These are phyloP conservation scores for Leucoptera coffeella DNA, from an alignment of 2,888 invertebrate genomes.

Conservation along the genomic window DNA sequence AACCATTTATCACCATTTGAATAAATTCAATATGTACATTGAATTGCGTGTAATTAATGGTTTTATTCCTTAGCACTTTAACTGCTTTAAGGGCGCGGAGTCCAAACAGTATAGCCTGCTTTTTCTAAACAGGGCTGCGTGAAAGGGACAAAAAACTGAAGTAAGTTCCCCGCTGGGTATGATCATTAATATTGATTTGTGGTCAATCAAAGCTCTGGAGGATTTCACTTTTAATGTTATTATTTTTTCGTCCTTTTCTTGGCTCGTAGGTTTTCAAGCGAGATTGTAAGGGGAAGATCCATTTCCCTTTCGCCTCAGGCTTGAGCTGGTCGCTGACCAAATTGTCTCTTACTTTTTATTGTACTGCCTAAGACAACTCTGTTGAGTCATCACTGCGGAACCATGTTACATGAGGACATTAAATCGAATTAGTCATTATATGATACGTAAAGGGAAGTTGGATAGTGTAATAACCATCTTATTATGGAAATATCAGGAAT, in stretches of 20 bases:
- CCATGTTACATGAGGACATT: too few relatives aligned
- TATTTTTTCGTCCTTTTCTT: slow-evolving; percentile 24
- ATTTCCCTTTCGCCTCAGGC: slow-evolving; percentile 1
- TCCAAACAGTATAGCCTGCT: slow-evolving; percentile 33
- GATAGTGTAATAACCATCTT: too few relatives aligned
- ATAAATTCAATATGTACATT: slow-evolving; percentile 55
- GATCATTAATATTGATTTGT: slow-evolving; percentile 57
- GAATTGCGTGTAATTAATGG: slow-evolving; percentile 52
- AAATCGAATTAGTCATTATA: too few relatives aligned
- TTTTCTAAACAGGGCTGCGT: slow-evolving; percentile 11
- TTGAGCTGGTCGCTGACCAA: neutral
- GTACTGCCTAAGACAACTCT: neutral
- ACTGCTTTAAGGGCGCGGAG: slow-evolving; percentile 48
- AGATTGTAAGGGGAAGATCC: slow-evolving; percentile 14
- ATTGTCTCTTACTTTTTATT: slow-evolving; percentile 3
- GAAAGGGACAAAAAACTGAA: slow-evolving; percentile 17
- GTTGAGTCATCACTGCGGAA: too few relatives aligned
- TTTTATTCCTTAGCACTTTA: slow-evolving; percentile 54
- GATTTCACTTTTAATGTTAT: slow-evolving; percentile 48
- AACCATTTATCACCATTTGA: slow-evolving; percentile 50
- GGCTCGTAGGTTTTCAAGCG: slow-evolving; percentile 6
- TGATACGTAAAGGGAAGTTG: too few relatives aligned
- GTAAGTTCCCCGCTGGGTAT: slow-evolving; percentile 40
- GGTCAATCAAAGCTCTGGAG: slow-evolving; percentile 50
- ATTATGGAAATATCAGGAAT: slow-evolving; percentile 2